These are phyloP conservation scores for Scotopteryx bipunctaria DNA, from an alignment of 2,888 invertebrate species.

Conservation along the genomic window DNA sequence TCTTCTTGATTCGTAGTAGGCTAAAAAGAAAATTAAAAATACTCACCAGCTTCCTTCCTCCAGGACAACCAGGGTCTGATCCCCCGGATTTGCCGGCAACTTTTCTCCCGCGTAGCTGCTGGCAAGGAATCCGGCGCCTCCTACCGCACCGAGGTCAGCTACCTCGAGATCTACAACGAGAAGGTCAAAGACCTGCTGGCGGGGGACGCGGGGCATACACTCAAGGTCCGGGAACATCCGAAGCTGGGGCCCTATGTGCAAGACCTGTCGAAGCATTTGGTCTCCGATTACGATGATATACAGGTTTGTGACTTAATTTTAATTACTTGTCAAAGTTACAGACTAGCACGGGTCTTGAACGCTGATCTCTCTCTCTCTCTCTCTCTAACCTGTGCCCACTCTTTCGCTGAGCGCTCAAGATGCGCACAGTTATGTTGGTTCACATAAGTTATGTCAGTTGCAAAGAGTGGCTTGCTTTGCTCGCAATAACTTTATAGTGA, in stretches of 20 bases:
- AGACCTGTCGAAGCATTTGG: conserved; percentile 92
- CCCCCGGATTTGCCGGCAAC: conserved; percentile 92
- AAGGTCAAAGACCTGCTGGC: conserved; percentile 89
- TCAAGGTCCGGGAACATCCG: conserved; percentile 91
- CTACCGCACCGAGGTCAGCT: conserved; percentile 93
- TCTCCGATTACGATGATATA: conserved; percentile 93
- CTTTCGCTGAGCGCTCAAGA: no score
- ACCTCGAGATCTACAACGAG: conserved; percentile 94
- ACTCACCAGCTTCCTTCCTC: neutral
- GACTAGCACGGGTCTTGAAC: no score
- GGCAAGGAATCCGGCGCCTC: conserved; percentile 92
- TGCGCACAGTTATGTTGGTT: no score
- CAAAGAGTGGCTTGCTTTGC: no score
- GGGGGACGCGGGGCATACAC: conserved; percentile 85
- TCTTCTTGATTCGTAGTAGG: no score
- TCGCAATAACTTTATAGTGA: no score
- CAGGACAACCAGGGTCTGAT: conserved; percentile 92
- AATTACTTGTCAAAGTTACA: no score
- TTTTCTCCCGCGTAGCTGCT: conserved; percentile 91
- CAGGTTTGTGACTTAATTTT: conserved; percentile 84
- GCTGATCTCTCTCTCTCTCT: no score
- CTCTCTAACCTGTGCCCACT: no score
- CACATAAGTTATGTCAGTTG: no score
- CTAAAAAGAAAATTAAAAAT: no score
- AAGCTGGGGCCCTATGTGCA: conserved; percentile 93